Base-by-base conservation (phyloP, 2,797 vertebrate genomes). In the Sphenodon punctatus region DNA sequence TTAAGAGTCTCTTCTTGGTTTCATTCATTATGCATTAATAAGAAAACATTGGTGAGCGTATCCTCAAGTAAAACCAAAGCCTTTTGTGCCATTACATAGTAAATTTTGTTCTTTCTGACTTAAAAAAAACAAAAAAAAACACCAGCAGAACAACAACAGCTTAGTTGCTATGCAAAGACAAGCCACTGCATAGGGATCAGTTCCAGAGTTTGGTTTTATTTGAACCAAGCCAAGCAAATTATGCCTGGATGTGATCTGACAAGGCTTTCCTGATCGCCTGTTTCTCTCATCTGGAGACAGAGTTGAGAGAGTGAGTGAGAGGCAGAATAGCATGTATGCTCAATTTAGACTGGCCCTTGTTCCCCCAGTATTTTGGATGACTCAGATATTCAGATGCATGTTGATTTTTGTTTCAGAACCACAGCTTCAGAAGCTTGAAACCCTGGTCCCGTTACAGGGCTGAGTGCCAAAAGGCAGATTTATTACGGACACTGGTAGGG, bases 81-180 rank as follows among this genome's bases (percentile, higher is more conserved):
- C 80, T 64, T n/a, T 84, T 80, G 84, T 89, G 75, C 79, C 88
- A 89, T 88, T 93, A 86, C 82, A 89, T 92, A 94, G 91, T 92
- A 90, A 95, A 94, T 92, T 94, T 87, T 93, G 91, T 86, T 92
- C 94, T 92, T 93, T 90, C 67, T 85, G 60, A 3, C 1, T 68
- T 87, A 16, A 72, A 88, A 87, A 88, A 82, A 15, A 61, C 63
- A 56, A 88, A 87, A 88, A 82, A 15, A 61, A 63, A 56, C 77
- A 68, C 80, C 87, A 81, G 83, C 87, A 85, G 83, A 87, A 85
- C 42, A 4, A n/a, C n/a, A n/a, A n/a, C 0, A 3, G 91, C 90
- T 95, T 92, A 90, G 94, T 95, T 95, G 94, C 95, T 94, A 95
- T 82, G 94, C 92, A 86, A 86, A 91, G 92, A 89, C 90, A 80